Evolutionary conservation across 2,113 vertebrate genomes (phyloP).

Genomic region (Hippocampus abdominalis): DNA sequence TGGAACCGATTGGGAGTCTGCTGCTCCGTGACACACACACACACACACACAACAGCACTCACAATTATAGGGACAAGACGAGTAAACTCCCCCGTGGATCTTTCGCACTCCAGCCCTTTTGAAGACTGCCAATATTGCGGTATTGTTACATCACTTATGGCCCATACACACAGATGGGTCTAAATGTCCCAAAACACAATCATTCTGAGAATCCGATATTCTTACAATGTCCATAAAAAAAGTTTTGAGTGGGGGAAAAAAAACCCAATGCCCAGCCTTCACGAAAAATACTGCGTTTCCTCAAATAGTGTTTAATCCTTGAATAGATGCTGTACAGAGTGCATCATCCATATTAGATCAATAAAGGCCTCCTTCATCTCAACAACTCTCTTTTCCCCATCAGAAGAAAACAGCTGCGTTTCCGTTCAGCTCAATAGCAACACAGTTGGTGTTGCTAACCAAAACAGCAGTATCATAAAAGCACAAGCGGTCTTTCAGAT

Average conservation of each 20-base stretch:
- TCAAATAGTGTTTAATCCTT: neutral
- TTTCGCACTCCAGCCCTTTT: constrained; percentile 26
- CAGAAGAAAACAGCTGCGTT: too few relatives aligned
- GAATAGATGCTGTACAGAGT: neutral
- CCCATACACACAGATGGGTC: neutral
- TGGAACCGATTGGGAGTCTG: constrained; percentile 63
- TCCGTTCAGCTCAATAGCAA: too few relatives aligned
- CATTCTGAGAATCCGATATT: constrained; percentile 26
- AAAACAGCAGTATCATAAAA: too few relatives aligned
- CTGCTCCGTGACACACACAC: constrained; percentile 31
- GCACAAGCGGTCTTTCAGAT: too few relatives aligned
- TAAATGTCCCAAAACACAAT: constrained; percentile 6
- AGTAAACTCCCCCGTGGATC: constrained; percentile 34
- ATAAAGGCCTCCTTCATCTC: neutral
- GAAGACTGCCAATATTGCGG: constrained; percentile 58
- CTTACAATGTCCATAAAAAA: constrained; percentile 18
- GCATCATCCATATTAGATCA: neutral
- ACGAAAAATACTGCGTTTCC: constrained; percentile 6
- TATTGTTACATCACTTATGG: constrained; percentile 55
- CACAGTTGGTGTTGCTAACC: too few relatives aligned
- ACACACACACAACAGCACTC: constrained; percentile 25
- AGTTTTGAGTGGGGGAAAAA: neutral
- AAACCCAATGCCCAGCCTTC: constrained; percentile 28
- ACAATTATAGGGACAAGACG: constrained; percentile 11
- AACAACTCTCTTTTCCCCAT: constrained; percentile 5